Evolutionary conservation across 2,113 vertebrate genomes (phyloP).

Genomic region (Rhinolophus sinicus): DNA sequence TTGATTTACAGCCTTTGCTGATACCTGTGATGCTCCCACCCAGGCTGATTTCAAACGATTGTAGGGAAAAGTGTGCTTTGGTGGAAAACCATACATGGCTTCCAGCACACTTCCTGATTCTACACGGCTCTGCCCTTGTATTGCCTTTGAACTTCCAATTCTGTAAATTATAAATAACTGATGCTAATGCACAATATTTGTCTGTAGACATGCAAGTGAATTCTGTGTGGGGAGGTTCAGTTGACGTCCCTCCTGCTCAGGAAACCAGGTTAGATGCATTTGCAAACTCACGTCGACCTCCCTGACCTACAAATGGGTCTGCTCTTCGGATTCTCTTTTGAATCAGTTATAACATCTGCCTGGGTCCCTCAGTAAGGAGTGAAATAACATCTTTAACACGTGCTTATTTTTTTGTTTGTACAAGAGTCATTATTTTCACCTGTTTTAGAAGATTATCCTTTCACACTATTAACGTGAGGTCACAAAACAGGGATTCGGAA

Average conservation of each 20-base stretch:
- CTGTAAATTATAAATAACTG: neutral
- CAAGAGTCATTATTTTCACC: neutral
- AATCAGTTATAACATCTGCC: neutral
- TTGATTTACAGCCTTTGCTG: neutral
- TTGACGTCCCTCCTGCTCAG: neutral
- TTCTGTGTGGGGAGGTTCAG: accelerated
- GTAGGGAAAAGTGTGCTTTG: neutral
- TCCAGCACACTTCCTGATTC: neutral
- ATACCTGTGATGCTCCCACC: too few species aligned
- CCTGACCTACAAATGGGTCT: neutral
- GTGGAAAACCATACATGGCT: accelerated
- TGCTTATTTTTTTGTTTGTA: neutral
- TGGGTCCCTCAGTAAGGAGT: neutral
- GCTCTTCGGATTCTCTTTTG: neutral
- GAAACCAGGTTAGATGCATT: neutral
- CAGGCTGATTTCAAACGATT: neutral
- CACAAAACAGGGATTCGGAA: neutral
- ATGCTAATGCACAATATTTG: neutral
- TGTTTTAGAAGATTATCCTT: neutral
- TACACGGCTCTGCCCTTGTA: too few species aligned
- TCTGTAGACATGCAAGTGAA: neutral
- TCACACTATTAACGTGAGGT: neutral
- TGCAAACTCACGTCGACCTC: neutral
- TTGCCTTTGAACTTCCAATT: neutral
- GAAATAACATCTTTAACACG: neutral